phyloP scores from a whole-genome alignment of 2,888 invertebrate genomes.

The Chymomyza caudatula region DNA sequence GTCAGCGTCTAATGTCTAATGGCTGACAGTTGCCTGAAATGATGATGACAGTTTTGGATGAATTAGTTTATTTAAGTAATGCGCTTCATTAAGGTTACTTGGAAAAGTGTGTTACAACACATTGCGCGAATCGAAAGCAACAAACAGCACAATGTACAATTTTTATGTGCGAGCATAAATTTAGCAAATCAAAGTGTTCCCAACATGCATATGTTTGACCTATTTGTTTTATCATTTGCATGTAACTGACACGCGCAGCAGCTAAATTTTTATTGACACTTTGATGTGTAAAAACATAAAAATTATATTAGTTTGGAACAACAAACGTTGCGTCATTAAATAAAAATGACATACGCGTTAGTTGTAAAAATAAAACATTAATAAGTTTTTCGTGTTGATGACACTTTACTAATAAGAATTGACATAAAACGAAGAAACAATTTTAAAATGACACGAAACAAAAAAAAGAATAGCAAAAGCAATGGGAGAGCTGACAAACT shows the following conservation, averaged over 20 bases:
- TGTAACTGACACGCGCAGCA: not conserved
- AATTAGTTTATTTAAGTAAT: slow-evolving; percentile 68
- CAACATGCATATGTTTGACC: not conserved
- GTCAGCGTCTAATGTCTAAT: slow-evolving; percentile 58
- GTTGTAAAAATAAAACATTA: slow-evolving; percentile 10
- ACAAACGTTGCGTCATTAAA: slow-evolving; percentile 8
- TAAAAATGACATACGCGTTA: slow-evolving; percentile 16
- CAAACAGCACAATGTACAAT: not conserved
- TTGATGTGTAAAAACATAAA: slow-evolving; percentile 39
- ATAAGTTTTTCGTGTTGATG: slow-evolving; percentile 26
- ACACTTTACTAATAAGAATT: slow-evolving; percentile 30
- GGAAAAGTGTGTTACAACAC: slow-evolving; percentile 15
- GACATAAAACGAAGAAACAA: slow-evolving; percentile 40
- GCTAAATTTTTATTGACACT: slow-evolving; percentile 45
- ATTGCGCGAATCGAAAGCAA: not conserved
- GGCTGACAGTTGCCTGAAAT: slow-evolving; percentile 71
- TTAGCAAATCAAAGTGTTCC: not conserved
- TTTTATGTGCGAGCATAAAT: not conserved
- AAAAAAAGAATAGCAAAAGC: not conserved
- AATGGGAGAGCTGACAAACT: not conserved
- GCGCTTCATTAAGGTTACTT: slow-evolving; percentile 61
- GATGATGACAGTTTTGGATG: slow-evolving; percentile 71
- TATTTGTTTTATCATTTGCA: slow-evolving; percentile 1
- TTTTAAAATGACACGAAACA: slow-evolving; percentile 22
- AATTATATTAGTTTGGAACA: slow-evolving; percentile 40